A percentile compares a stretch with the other conserved stretches of the same genome.
These are phyloP conservation scores for Tursiops truncatus DNA, from an alignment of 2,113 vertebrate genomes.

Conservation along the genomic window DNA sequence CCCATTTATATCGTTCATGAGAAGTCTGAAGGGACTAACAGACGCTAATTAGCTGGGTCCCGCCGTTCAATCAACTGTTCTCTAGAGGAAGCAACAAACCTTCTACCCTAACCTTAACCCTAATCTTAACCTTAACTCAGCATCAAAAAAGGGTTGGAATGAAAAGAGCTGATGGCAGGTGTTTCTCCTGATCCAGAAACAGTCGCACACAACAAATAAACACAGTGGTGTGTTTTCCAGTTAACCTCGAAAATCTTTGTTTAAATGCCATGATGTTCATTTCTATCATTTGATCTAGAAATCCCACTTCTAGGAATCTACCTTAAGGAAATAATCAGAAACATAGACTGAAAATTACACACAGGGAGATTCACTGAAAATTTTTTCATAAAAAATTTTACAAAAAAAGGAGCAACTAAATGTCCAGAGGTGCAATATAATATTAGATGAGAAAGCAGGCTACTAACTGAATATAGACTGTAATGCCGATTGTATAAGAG, in stretches of 20 bases:
- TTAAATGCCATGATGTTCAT: not conserved
- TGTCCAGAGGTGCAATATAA: not conserved
- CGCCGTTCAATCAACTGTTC: no score
- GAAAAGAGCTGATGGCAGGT: not conserved
- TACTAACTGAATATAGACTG: no score
- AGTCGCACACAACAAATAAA: not conserved
- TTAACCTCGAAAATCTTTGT: not conserved
- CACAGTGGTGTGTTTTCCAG: not conserved
- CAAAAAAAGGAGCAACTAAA: not conserved
- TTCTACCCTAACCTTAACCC: not conserved
- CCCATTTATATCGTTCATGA: not conserved
- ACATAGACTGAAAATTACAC: not conserved
- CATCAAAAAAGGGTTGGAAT: not conserved
- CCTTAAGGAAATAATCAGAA: conserved; percentile 7
- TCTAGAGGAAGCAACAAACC: not conserved
- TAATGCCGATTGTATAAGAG: not conserved
- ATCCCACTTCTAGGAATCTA: not conserved
- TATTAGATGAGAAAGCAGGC: not conserved
- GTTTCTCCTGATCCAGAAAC: not conserved
- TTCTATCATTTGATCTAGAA: conserved; percentile 12
- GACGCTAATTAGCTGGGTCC: not conserved
- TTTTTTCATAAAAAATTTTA: not conserved
- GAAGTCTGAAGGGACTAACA: not conserved
- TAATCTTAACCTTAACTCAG: not conserved
- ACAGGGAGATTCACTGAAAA: not conserved